Conservation (phyloP, 2,888 invertebrate species). For the Glaucopsyche alexis region DNA sequence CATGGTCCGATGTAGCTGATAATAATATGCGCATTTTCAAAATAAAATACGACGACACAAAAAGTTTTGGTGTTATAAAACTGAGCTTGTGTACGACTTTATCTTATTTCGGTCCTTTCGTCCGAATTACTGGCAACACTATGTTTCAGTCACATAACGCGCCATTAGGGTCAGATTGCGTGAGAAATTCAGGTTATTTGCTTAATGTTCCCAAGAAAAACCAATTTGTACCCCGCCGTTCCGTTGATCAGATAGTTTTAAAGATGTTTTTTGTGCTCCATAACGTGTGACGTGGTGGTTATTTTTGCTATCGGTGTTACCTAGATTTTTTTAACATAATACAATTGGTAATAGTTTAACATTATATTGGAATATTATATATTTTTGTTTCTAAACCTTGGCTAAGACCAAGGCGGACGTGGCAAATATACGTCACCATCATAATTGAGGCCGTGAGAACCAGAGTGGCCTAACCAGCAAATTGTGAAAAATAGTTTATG, state of each 20-base stretch:
- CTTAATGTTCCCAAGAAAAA: slow-evolving; percentile 70
- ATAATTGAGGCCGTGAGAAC: too few relatives aligned
- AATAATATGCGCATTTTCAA: too few relatives aligned
- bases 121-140: slow-evolving; percentile 47
- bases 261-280: slow-evolving; percentile 36
- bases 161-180: slow-evolving; percentile 72
- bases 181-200: slow-evolving; percentile 68
- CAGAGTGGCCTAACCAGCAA: too few relatives aligned
- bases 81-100: background rate
- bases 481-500: too few relatives aligned
- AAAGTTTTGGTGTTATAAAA: too few relatives aligned
- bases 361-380: too few relatives aligned
- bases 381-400: too few relatives aligned
- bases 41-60: too few relatives aligned
- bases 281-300: background rate
- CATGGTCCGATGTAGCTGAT: too few relatives aligned
- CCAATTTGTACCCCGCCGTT: slow-evolving; percentile 58
- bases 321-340: background rate
- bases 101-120: background rate
- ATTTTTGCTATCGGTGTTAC: background rate
- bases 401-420: too few relatives aligned
- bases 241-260: slow-evolving; percentile 43
- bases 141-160: slow-evolving; percentile 68
- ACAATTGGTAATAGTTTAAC: too few relatives aligned
- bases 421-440: too few relatives aligned